Evolutionary conservation across 2,113 vertebrate genomes (phyloP), one percentile per base, ranked within the genome.

Genomic region (Hylia prasina): DNA sequence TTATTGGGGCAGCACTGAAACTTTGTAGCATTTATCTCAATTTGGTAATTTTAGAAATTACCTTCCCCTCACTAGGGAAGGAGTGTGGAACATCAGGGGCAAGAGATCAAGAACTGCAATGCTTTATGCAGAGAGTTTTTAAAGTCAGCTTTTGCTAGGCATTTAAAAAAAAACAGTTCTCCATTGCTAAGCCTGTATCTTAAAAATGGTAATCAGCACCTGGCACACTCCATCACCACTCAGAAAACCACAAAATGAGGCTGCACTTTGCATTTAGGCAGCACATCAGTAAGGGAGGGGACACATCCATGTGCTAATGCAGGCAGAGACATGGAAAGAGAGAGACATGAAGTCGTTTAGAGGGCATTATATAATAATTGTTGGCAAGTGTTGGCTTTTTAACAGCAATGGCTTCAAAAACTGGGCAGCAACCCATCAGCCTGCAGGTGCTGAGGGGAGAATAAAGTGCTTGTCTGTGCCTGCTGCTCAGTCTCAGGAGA

Each of bases 331-430:
- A 28, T 16, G 37, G 88, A 65, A 94, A 89, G 51, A 87, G 40
- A 56, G 75, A 95, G 65, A 78, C 65, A 20, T 18, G 48, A 64
- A 92, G 70, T 48, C 65, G 76, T 92, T 94, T 87, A 65, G 80
- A 72, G 61, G 83, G 44, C 92, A 82, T 94, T 95, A 76, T 65
- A 47, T 69, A 88, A 94, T 82, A 96, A 96, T 72, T 90, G 69
- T 79, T 94, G 94, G 88, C 88, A 94, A 93, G 60, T 10, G 72
- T 31, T 78, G 64, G 65, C 80, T 96, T 92, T 96, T 91, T 91
- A 96, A 87, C 65, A 90, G 88, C 57, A 64, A 87, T 37, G 31
- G 61, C 60, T 93, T 86, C n/a, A 69, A 87, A 85, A 95, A 82
- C 4, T 76, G 91, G 89, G 71, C 95, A 94, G 79, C 69, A 83